Evolutionary conservation across 2,113 vertebrate genomes (phyloP).

Genomic region (Leucoraja erinaceus): DNA sequence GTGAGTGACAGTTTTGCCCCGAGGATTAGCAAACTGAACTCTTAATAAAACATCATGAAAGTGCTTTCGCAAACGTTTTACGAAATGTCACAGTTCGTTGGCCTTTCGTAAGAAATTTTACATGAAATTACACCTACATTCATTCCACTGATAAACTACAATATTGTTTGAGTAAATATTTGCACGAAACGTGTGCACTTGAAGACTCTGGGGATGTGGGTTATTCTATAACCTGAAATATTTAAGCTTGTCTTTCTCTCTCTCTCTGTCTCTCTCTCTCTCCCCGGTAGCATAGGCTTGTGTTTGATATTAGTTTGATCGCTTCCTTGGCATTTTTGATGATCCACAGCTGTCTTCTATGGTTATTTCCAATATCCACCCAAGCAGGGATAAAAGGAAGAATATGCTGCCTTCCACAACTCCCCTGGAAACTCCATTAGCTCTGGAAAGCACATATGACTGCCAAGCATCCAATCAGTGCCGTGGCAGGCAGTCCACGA

Average conservation of each 20-base stretch:
- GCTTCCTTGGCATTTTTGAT: constrained; percentile 63
- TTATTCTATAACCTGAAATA: constrained; percentile 63
- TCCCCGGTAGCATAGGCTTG: constrained; percentile 43
- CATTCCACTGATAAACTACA: constrained; percentile 55
- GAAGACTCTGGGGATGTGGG: constrained; percentile 52
- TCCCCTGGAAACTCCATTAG: constrained; percentile 63
- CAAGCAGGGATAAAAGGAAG: constrained; percentile 68
- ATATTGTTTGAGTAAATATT: constrained; percentile 67
- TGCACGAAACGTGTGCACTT: constrained; percentile 53
- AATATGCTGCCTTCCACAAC: constrained; percentile 50
- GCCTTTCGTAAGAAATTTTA: constrained; percentile 50
- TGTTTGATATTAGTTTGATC: constrained; percentile 63
- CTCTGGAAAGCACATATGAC: constrained; percentile 56
- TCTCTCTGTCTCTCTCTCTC: constrained; percentile 48
- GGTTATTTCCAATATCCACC: constrained; percentile 64
- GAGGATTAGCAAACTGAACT: constrained; percentile 23
- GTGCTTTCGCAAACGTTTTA: constrained; percentile 42
- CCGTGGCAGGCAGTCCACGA: constrained; percentile 50
- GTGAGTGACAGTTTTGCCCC: constrained; percentile 33
- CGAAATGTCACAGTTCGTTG: constrained; percentile 47
- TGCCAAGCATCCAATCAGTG: constrained; percentile 45
- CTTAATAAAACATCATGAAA: constrained; percentile 53
- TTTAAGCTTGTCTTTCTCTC: constrained; percentile 53
- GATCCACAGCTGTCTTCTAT: constrained; percentile 72
- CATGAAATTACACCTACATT: constrained; percentile 55